These are phyloP conservation scores for Agriotes lineatus DNA, from an alignment of 2,888 invertebrate genomes.

Conservation along the genomic window DNA sequence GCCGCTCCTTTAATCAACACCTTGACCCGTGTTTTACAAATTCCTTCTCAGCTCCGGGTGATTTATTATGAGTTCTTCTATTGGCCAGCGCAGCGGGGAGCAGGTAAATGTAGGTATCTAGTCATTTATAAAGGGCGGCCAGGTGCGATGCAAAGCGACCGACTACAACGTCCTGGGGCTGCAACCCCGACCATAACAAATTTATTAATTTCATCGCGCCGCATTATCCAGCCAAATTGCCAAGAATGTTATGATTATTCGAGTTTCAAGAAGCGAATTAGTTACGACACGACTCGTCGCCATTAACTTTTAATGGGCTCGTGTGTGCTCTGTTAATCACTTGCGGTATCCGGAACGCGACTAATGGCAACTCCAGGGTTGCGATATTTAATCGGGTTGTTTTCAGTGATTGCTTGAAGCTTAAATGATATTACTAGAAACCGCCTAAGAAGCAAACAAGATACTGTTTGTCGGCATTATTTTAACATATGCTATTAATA, in stretches of 20 bases:
- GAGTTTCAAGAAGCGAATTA: slow-evolving; percentile 30
- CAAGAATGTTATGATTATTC: slow-evolving; percentile 36
- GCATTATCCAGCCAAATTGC: slow-evolving; percentile 38
- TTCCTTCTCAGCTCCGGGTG: slow-evolving; percentile 64
- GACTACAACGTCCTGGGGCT: slow-evolving; percentile 54
- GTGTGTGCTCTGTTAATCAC: not conserved
- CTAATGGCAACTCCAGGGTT: no score
- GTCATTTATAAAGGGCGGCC: slow-evolving; percentile 59
- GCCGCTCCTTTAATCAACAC: slow-evolving; percentile 65
- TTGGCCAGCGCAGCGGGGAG: slow-evolving; percentile 63
- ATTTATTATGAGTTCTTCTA: slow-evolving; percentile 65
- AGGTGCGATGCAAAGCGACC: slow-evolving; percentile 58
- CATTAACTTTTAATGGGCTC: not conserved
- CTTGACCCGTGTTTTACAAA: slow-evolving; percentile 65
- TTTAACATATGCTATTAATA: no score
- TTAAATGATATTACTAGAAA: no score
- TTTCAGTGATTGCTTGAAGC: no score
- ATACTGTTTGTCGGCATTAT: no score
- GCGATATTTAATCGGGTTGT: no score
- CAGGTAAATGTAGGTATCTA: slow-evolving; percentile 60
- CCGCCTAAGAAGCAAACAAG: no score
- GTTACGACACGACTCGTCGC: slow-evolving; percentile 23
- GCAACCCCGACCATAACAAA: slow-evolving; percentile 58
- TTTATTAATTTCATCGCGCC: slow-evolving; percentile 54
- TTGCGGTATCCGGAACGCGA: no score